Evolutionary conservation across 2,113 vertebrate genomes (phyloP), one percentile per base, ranked within the genome.

Genomic region (Cavia porcellus): DNA sequence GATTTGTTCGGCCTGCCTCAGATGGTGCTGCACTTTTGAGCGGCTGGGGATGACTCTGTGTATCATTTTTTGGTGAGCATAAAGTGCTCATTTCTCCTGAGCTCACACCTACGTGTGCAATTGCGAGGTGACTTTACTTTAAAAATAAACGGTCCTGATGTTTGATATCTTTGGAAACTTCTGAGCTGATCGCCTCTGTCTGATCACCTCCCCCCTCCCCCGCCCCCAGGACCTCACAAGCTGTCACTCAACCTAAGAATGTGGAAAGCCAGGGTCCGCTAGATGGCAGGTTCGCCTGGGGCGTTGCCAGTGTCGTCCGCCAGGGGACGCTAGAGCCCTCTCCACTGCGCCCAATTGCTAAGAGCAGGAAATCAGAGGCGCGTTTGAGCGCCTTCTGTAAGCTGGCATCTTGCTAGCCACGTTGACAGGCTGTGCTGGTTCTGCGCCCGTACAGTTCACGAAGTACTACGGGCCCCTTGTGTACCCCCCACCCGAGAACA

Each of bases 1-100:
- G 30, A 38, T 15, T 28, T 32, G 6, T 1, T 35, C 30, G 15
- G 0, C 3, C 57, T n/a, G 3, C 15, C 12, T 14, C 15, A n/a
- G 17, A 42, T 14, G 17, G 66, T 15, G 0, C 2, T n/a, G 38
- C 22, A 11, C 13, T 1, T 8, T 20, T 45, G 66, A 57, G 57
- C 7, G 22, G 4, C 12, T 12, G 19, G 0, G 55, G 10, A 7
- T 13, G 45, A 25, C 42, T n/a, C 38, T 14, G 35, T 10, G 3
- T 9, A 0, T 7, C 15, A 50, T 75, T 32, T 83, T 19, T 57
- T 19, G n/a, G n/a, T 38, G 72, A 38, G 32, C 70, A 62, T 32
- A 38, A 1, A 0, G 28, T 1, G 0, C 20, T 74, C 64, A 5
- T 15, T 64, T 74, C 80, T 13, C 24, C 59, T 2, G 20, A 22